Evolutionary conservation across 1,140 invertebrate species (phyloP).

Genomic region (Drosophila neocordata): DNA sequence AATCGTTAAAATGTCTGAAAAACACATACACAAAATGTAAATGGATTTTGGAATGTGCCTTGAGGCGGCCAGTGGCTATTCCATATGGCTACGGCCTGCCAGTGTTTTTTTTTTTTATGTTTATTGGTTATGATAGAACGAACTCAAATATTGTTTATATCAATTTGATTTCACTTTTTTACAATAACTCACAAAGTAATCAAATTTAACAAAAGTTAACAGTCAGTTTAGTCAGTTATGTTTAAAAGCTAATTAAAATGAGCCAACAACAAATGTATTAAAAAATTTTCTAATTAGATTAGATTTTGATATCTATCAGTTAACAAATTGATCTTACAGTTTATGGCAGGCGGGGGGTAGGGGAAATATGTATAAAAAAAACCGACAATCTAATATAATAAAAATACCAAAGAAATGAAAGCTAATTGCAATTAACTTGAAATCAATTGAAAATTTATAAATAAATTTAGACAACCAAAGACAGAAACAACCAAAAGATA

Average conservation of each 20-base stretch:
- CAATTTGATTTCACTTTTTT: neutral
- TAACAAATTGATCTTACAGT: no score
- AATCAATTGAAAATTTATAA: slow-evolving; percentile 25
- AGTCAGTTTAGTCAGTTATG: slow-evolving; percentile 32
- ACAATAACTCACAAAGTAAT: slow-evolving; percentile 19
- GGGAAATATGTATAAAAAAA: slow-evolving; percentile 2
- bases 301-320: neutral
- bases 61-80: neutral
- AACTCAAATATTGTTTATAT: neutral
- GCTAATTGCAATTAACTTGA: slow-evolving; percentile 29
- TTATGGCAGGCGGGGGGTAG: no score
- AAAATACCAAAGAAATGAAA: slow-evolving; percentile 11
- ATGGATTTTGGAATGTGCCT: slow-evolving; percentile 9
- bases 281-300: slow-evolving; percentile 1
- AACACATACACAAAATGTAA: slow-evolving; percentile 4
- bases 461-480: slow-evolving; percentile 3
- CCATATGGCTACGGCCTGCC: slow-evolving; percentile 6
- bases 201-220: no score
- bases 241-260: neutral
- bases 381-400: slow-evolving; percentile 23
- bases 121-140: slow-evolving; percentile 2
- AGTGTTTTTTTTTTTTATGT: neutral
- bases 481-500: neutral
- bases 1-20: slow-evolving; percentile 11
- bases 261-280: slow-evolving; percentile 20